Evolutionary conservation across 2,113 vertebrate species (phyloP).

Genomic region (Pitta sordida): DNA sequence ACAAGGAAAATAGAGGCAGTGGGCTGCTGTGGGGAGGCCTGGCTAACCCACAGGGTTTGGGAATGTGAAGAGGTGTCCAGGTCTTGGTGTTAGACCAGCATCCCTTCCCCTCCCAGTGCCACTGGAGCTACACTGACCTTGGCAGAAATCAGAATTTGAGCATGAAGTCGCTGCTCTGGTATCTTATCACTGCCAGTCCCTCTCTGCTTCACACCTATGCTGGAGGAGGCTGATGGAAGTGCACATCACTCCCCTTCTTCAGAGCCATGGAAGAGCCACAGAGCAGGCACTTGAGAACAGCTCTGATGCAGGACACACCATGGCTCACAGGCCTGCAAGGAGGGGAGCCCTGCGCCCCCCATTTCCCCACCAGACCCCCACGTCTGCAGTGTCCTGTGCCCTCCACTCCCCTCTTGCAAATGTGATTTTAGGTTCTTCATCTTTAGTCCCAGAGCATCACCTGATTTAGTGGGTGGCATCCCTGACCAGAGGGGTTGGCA

Average conservation of each 20-base stretch:
- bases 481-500: neutral
- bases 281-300: neutral
- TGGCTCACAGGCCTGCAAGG: neutral
- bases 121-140: neutral
- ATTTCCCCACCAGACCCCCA: fast-evolving
- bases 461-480: neutral
- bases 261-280: neutral
- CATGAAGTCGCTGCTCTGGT: neutral
- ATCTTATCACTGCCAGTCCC: neutral
- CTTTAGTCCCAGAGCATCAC: neutral
- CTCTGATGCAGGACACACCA: neutral
- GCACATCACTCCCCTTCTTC: neutral
- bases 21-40: neutral
- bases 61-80: neutral
- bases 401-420: neutral
- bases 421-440: fast-evolving
- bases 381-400: neutral
- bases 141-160: neutral
- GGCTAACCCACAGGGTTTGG: neutral
- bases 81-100: neutral
- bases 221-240: neutral
- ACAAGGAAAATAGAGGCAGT: neutral
- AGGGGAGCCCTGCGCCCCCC: neutral
- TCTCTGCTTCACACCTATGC: neutral
- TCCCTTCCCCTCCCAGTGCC: fast-evolving